Evolutionary conservation across 2,888 invertebrate genomes (phyloP), one percentile per base, ranked within the genome.

Genomic region (Drepanosiphum platanoidis): DNA sequence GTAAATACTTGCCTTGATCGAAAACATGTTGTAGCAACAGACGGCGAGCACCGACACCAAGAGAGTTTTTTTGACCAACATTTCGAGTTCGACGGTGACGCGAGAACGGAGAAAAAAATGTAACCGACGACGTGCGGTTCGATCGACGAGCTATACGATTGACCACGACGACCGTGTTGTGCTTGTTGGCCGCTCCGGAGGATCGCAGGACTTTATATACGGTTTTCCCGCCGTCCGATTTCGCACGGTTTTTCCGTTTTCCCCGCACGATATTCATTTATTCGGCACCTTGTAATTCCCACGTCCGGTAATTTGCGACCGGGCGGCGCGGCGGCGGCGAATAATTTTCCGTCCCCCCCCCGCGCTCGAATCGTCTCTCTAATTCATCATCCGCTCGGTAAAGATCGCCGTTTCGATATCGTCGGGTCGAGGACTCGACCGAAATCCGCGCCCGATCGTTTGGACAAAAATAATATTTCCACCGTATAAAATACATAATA

Each of bases 51-150:
- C 36, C 27, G 70, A 34, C 30, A 52, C 34, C 7, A 80, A 80
- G 18, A 70, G 34, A 30, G 80, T 52, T 34, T 80, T 80, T 70
- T 80, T 80, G 15, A 70, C 3, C 5, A 80, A 36, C 80, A 80
- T 80, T 0, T 70, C 52, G 79, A 30, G 15, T 77, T 61, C 1
- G 3, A 13, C 27, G 36, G 22, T 64, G 15, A 66, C 61, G n/a
- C 22, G 13, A 42, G 64, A 58, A 30, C 64, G 42, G 11, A 61
- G 27, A 61, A 3, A n/a, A 61, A 61, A n/a, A 27, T 27, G 8
- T 27, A 61, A 58, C n/a, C n/a, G n/a, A n/a, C n/a, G n/a, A n/a
- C n/a, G n/a, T n/a, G n/a, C n/a, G n/a, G n/a, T n/a, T n/a, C n/a
- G n/a, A n/a, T n/a, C n/a, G n/a, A n/a, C n/a, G n/a, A n/a, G n/a